A percentile compares a stretch with the other conserved stretches of the same genome.
Conservation (phyloP, 1,140 invertebrate genomes). For the Apis cerana region DNA sequence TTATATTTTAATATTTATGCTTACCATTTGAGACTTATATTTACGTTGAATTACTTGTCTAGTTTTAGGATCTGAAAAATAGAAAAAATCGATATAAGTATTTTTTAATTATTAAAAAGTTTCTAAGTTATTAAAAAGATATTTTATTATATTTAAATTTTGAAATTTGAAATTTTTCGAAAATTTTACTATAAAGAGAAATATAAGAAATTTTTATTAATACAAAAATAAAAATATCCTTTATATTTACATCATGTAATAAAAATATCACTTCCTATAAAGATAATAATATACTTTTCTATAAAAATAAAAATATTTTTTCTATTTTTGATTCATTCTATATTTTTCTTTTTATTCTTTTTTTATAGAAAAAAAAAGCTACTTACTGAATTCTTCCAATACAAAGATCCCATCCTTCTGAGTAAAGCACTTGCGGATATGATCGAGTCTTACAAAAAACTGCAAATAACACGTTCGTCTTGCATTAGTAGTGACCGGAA, state of each 20-base stretch:
- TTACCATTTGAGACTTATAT: conserved; percentile 99
- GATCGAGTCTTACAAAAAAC: conserved; percentile 99
- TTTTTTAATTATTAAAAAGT: too few species aligned
- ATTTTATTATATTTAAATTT: too few species aligned
- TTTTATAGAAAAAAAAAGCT: conserved; percentile 1
- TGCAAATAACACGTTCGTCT: conserved; percentile 85
- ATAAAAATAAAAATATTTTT: not conserved
- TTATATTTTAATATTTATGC: conserved; percentile 72
- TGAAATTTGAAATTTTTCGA: not conserved
- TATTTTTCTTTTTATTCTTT: not conserved
- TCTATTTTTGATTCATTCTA: not conserved
- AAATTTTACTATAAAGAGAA: too few species aligned
- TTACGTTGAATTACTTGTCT: conserved; percentile 97
- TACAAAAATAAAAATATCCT: too few species aligned
- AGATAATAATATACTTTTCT: not conserved
- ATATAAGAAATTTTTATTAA: too few species aligned
- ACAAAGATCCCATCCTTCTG: conserved; percentile 99
- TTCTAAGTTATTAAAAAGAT: too few species aligned
- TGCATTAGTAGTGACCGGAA: conserved; percentile 50
- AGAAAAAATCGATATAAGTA: conserved; percentile 31
- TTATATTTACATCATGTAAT: not conserved
- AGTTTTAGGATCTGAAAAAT: conserved; percentile 97
- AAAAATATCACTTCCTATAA: not conserved
- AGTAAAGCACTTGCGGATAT: conserved; percentile 99
- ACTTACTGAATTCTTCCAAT: conserved; percentile 99